Percentiles rank a stretch among this genome's conserved stretches.
These are phyloP conservation scores for Nycticorax nycticorax DNA, from an alignment of 2,113 vertebrate genomes.

Conservation along the genomic window DNA sequence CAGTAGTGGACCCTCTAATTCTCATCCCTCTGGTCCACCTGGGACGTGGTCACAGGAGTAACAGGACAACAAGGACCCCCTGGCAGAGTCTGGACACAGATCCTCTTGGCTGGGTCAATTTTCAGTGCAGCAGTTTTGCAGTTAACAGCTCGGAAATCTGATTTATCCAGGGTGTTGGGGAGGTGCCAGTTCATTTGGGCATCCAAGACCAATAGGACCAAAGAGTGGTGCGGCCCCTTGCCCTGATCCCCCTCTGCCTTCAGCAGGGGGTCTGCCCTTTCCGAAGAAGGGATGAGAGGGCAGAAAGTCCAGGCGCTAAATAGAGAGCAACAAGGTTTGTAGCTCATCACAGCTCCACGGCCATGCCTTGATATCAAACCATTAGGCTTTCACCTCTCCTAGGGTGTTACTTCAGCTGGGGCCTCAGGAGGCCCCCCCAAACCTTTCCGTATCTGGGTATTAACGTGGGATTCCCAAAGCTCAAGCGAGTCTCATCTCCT, in stretches of 20 bases:
- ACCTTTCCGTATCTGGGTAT: not conserved
- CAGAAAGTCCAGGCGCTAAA: not conserved
- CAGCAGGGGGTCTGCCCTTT: not conserved
- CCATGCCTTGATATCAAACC: not conserved
- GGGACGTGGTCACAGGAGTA: rapidly evolving
- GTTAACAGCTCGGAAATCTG: not conserved
- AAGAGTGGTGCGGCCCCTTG: not conserved
- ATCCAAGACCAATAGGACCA: not conserved
- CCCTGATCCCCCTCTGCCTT: not conserved
- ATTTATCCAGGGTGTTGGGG: not conserved
- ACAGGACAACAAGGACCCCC: not conserved
- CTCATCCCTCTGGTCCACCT: not conserved
- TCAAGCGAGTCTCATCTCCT: not conserved
- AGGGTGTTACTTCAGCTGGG: not conserved
- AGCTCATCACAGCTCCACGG: rapidly evolving
- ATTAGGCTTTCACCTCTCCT: not conserved
- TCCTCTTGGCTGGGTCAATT: not conserved
- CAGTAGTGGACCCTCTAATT: no score
- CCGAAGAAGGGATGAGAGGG: not conserved
- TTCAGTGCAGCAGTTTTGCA: not conserved
- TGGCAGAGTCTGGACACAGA: not conserved
- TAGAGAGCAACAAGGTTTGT: not conserved
- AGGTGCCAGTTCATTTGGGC: not conserved
- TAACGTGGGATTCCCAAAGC: not conserved
- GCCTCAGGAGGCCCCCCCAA: not conserved